Base-by-base conservation (phyloP, 2,888 invertebrate species). In the Hydraecia micacea region DNA sequence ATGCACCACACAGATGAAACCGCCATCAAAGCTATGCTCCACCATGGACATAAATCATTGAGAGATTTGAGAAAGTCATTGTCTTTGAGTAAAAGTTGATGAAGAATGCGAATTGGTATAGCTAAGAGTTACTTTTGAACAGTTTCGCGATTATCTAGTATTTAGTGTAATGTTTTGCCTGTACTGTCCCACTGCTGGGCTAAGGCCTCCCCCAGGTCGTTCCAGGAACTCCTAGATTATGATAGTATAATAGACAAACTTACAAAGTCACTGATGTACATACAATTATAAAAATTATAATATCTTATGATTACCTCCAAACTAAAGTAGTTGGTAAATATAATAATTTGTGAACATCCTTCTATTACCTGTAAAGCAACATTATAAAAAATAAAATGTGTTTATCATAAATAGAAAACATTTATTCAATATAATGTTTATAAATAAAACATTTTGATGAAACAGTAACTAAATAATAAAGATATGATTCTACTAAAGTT, bases 1-100 rank as follows among this genome's bases (percentile, higher is more conserved):
- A 97, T 97, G 90, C 95, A 98, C 85, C 97, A 98, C 82, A 97
- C 97, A 4, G 98, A 98, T 90, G 98, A 98, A 95, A 97, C 97
- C 4, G 95, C 97, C 1, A 98, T 98, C 28, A 98, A 98, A 95
- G 97, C 97, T 92, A 95, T 98, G 92, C 92, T 98, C n/a, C 97
- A 97, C 80, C 97, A 98, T 91, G 98, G 98, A 21, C 97, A 97
- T 89, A 97, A 98, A 86, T 98, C 98, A 62, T 95, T 98, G 60
- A 97, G 97, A 71, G 98, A 98, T 94, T 95, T 98, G 69, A 96
- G 97, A 93, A 97, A 96, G 82, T 98, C 97, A 89, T 92, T 98
- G 62, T 96, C 97, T 75, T 92, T 98, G 86, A 97, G 98, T 89
- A 97, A 97, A 92, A 97, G 90, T 84, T 92, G 52, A 77, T 46